Evolutionary conservation across 2,888 invertebrate genomes (phyloP).

Genomic region (Xestia sexstrigata): DNA sequence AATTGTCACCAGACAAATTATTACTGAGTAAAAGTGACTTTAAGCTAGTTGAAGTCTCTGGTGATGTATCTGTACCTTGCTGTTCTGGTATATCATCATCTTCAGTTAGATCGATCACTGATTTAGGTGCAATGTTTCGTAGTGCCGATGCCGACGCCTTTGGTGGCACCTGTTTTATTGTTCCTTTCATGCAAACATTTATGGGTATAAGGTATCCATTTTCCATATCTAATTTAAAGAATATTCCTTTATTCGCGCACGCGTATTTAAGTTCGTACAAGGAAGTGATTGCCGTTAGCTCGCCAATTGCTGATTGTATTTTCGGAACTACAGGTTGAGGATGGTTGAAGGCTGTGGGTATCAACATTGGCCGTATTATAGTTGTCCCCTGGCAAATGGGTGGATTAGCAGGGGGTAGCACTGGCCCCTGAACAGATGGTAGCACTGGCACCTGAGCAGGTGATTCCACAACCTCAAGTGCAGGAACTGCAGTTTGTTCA

Average conservation of each 20-base stretch:
- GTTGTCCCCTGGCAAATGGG: background rate
- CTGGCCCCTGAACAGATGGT: background rate
- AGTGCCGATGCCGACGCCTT: background rate
- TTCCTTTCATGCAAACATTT: slow-evolving; percentile 80
- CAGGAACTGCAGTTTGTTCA: slow-evolving; percentile 9
- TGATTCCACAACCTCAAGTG: background rate
- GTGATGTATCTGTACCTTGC: background rate
- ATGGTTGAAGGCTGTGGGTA: background rate
- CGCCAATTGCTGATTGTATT: slow-evolving; percentile 32
- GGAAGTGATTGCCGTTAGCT: slow-evolving; percentile 73
- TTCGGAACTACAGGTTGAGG: background rate
- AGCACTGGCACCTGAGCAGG: no score
- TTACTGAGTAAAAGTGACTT: slow-evolving; percentile 44
- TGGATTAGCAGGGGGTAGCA: background rate
- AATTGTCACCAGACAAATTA: background rate
- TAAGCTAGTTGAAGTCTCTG: slow-evolving; percentile 16
- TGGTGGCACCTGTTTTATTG: slow-evolving; percentile 47
- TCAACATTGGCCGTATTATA: background rate
- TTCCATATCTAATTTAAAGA: slow-evolving; percentile 81
- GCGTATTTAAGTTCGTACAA: slow-evolving; percentile 80
- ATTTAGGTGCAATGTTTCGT: slow-evolving; percentile 32
- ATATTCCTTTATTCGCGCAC: slow-evolving; percentile 74
- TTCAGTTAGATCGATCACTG: slow-evolving; percentile 82
- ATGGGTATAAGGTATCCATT: slow-evolving; percentile 78
- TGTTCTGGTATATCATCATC: slow-evolving; percentile 65